These are phyloP conservation scores for Yponomeuta malinellus DNA, from an alignment of 2,888 invertebrate genomes.

Conservation along the genomic window DNA sequence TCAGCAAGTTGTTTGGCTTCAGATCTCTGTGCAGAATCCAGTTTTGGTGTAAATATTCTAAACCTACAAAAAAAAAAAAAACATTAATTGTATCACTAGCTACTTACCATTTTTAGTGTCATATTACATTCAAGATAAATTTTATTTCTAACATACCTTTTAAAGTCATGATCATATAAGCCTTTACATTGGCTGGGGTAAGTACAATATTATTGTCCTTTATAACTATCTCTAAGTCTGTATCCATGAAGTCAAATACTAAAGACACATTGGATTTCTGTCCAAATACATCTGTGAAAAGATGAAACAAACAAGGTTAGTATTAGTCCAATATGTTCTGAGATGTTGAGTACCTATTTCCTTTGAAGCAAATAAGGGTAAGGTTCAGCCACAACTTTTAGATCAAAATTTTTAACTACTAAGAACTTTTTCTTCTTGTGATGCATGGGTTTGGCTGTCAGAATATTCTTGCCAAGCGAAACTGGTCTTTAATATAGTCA, in stretches of 20 bases:
- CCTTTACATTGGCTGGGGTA: slow-evolving; percentile 94
- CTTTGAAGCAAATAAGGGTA: no score
- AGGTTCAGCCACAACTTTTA: no score
- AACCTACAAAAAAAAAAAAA: slow-evolving; percentile 63
- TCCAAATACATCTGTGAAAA: slow-evolving; percentile 93
- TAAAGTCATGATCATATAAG: slow-evolving; percentile 96
- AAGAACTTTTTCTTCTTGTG: no score
- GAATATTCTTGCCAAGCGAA: no score
- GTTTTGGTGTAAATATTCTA: slow-evolving; percentile 95
- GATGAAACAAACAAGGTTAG: slow-evolving; percentile 6
- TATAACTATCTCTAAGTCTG: slow-evolving; percentile 96
- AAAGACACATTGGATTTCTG: slow-evolving; percentile 98
- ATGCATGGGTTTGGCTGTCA: no score
- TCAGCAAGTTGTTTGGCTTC: slow-evolving; percentile 98
- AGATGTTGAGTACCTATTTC: not conserved
- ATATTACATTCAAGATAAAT: no score
- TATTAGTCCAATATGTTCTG: not conserved
- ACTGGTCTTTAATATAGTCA: no score
- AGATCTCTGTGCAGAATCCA: slow-evolving; percentile 99
- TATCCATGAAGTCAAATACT: slow-evolving; percentile 99
- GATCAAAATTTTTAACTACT: no score
- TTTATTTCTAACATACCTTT: slow-evolving; percentile 69
- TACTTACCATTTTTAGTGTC: no score
- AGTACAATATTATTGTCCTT: slow-evolving; percentile 92
- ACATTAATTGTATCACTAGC: not conserved